phyloP scores from a whole-genome alignment of 2,797 vertebrate genomes.

The Rhabdomys pumilio region DNA sequence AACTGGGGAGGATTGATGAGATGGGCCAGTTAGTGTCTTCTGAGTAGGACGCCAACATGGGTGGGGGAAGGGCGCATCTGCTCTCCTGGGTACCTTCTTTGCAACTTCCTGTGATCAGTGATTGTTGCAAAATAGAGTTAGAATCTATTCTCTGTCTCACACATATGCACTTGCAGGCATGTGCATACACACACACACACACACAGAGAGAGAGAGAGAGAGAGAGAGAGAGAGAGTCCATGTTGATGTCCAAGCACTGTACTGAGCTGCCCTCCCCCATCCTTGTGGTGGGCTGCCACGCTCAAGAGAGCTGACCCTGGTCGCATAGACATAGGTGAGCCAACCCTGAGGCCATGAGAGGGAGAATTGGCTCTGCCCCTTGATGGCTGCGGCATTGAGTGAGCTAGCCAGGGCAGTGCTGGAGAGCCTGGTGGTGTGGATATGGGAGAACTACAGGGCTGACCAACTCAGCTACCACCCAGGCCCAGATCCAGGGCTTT shows the following conservation, averaged over 20 bases:
- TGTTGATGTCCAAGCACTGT: not conserved
- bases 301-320: not conserved
- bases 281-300: not conserved
- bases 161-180: not conserved
- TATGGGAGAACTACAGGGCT: not conserved
- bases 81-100: not conserved
- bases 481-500: not conserved
- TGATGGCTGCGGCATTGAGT: not conserved
- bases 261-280: not conserved
- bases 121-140: not conserved
- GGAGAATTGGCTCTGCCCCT: not conserved
- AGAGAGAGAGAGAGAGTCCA: not conserved
- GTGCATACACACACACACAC: not conserved
- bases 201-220: too few relatives aligned
- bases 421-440: not conserved
- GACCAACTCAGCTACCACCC: not conserved
- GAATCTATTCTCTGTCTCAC: too few relatives aligned
- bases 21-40: not conserved
- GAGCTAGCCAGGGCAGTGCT: not conserved
- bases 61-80: not conserved
- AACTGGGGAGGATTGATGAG: not conserved
- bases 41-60: not conserved
- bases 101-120: not conserved
- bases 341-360: too few relatives aligned
- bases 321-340: not conserved